phyloP scores from a whole-genome alignment of 2,888 invertebrate species.

The Tribolium freemani region DNA sequence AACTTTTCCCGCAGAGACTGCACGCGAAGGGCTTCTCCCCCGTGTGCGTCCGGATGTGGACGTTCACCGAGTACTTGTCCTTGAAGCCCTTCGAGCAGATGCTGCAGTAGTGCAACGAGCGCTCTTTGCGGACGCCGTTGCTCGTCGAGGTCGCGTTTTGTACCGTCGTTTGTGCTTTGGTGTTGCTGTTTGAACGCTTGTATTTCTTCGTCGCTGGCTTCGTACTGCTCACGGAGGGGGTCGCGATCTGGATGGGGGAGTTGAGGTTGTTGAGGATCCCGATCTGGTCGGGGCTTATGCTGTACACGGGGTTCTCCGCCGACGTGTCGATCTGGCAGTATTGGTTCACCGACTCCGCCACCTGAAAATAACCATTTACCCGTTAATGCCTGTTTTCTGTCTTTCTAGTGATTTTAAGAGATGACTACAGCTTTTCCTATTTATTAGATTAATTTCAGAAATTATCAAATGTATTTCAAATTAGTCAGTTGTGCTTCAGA shows the following conservation, averaged over 20 bases:
- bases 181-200: conserved; percentile 72
- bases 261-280: conserved; percentile 63
- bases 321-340: conserved; percentile 72
- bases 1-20: conserved; percentile 92
- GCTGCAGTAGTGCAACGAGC: conserved; percentile 91
- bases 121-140: conserved; percentile 85
- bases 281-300: conserved; percentile 65
- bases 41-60: conserved; percentile 97
- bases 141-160: conserved; percentile 74
- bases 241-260: conserved; percentile 68
- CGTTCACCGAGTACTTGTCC: conserved; percentile 97
- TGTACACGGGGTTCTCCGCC: conserved; percentile 72
- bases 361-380: conserved; percentile 54
- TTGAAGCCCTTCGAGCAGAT: conserved; percentile 95
- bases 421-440: too few species aligned
- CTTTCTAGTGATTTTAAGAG: too few species aligned
- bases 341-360: conserved; percentile 82
- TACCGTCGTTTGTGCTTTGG: conserved; percentile 60
- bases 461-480: too few species aligned
- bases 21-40: conserved; percentile 98
- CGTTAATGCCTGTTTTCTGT: neutral
- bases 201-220: conserved; percentile 79
- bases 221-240: conserved; percentile 74
- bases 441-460: too few species aligned
- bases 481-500: too few species aligned